A percentile compares a stretch with the other conserved stretches of the same genome.
Evolutionary conservation across 1,140 invertebrate genomes (phyloP).

Genomic region (Drosophila punjabiensis): DNA sequence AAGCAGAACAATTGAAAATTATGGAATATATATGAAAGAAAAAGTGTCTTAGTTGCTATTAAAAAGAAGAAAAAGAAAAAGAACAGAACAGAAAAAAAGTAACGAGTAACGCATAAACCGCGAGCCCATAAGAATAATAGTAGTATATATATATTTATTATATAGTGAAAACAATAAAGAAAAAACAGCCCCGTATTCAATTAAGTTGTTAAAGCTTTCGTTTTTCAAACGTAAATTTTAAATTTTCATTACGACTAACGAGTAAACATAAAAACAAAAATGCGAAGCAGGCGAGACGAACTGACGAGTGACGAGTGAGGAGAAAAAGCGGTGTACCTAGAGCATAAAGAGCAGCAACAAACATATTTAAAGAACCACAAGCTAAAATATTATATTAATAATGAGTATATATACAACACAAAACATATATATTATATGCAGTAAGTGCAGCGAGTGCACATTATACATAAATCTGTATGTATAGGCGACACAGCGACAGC

Average conservation of each 20-base stretch:
- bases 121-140: constrained; percentile 59
- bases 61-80: constrained; percentile 43
- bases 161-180: constrained; percentile 48
- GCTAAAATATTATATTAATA: constrained; percentile 75
- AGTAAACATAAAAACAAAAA: constrained; percentile 49
- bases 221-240: constrained; percentile 75
- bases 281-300: constrained; percentile 16
- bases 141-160: constrained; percentile 60
- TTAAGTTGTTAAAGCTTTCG: constrained; percentile 83
- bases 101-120: constrained; percentile 48
- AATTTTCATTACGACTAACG: constrained; percentile 63
- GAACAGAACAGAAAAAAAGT: constrained; percentile 22
- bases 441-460: constrained; percentile 55
- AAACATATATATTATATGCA: constrained; percentile 66
- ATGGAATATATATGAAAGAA: constrained; percentile 67
- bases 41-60: constrained; percentile 82
- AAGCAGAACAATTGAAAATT: constrained; percentile 58
- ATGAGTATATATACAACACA: constrained; percentile 53
- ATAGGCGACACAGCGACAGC: constrained; percentile 33
- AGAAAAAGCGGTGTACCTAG: constrained; percentile 66
- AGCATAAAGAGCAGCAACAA: constrained; percentile 79
- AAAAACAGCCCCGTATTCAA: constrained; percentile 38
- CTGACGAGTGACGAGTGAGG: constrained; percentile 2
- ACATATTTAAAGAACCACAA: constrained; percentile 78
- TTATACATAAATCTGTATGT: constrained; percentile 55